Evolutionary conservation across 2,888 invertebrate species (phyloP).

Genomic region (Poecilobothrus nobilitatus): DNA sequence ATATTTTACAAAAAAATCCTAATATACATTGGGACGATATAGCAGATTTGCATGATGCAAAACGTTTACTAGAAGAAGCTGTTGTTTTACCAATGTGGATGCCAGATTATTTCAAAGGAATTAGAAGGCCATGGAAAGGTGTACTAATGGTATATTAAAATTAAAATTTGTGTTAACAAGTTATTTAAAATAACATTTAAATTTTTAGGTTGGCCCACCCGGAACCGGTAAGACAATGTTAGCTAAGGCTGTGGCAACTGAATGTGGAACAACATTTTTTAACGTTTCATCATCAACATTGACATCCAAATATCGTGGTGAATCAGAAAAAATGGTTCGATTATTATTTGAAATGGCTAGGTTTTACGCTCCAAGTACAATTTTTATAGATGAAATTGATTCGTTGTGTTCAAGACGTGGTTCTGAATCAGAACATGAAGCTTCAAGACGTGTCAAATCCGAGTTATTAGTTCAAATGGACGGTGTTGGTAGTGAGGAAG

Average conservation of each 20-base stretch:
- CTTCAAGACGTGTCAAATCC: conserved; percentile 91
- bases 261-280: conserved; percentile 96
- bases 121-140: conserved; percentile 93
- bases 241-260: conserved; percentile 96
- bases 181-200: neutral
- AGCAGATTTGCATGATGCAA: conserved; percentile 81
- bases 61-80: conserved; percentile 87
- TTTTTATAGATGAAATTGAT: conserved; percentile 99
- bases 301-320: conserved; percentile 98
- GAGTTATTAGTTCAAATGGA: conserved; percentile 99
- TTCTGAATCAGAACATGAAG: conserved; percentile 95
- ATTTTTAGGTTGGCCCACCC: conserved; percentile 61
- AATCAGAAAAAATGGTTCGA: conserved; percentile 95
- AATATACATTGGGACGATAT: conserved; percentile 94
- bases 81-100: conserved; percentile 96
- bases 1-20: conserved; percentile 94
- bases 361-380: conserved; percentile 96
- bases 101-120: conserved; percentile 97
- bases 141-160: conserved; percentile 68
- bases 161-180: neutral
- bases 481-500: conserved; percentile 62
- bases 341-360: conserved; percentile 97
- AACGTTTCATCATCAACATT: conserved; percentile 94
- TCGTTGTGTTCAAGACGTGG: conserved; percentile 92
- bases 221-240: conserved; percentile 90